Base-by-base conservation (phyloP, 37 sponge, comb jelly and placozoan species). In the Petrosia ficiformis region DNA sequence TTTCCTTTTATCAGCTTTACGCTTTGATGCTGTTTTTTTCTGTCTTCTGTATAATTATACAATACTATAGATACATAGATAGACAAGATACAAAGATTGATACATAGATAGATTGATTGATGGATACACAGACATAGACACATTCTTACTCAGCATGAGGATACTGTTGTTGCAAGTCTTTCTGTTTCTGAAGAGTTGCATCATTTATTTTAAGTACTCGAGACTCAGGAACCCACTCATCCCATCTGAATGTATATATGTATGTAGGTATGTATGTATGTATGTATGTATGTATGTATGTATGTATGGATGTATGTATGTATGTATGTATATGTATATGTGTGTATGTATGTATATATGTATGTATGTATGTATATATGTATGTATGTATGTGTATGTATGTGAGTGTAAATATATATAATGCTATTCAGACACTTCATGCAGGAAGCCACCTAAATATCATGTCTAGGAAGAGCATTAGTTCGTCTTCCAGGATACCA, bases 211-310 rank as follows among this genome's bases (percentile, higher is more conserved):
- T 92, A 22, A 92, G 77, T 1, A 87, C 71, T 24, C 93, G 28
- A 11, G 83, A 54, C 52, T 93, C 97, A 28, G 86, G 83, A 0
- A 93, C 90, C 93, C 91, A 96, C 68, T 96, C 97, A 79, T 96
- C 97, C 97, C 97, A 96, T 36, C 94, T 96, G 52, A 30, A 39
- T 40, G 29, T 4, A 74, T 8, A 64, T n/a, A n/a, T n/a, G n/a
- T n/a, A n/a, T n/a, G n/a, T n/a, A n/a, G n/a, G n/a, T n/a, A n/a
- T n/a, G n/a, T n/a, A n/a, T n/a, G n/a, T 21, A 16, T 54, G 21
- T 54, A 54, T n/a, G n/a, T n/a, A n/a, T n/a, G n/a, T n/a, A n/a
- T 1, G 33, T 28, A 36, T 34, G 39, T 4, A 3, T n/a, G 43
- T 3, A 36, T 33, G 3, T 28, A n/a, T n/a, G n/a, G n/a, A n/a